Evolutionary conservation across 2,113 vertebrate genomes (phyloP), one percentile per base, ranked within the genome.

Genomic region (Onychostoma macrolepis): DNA sequence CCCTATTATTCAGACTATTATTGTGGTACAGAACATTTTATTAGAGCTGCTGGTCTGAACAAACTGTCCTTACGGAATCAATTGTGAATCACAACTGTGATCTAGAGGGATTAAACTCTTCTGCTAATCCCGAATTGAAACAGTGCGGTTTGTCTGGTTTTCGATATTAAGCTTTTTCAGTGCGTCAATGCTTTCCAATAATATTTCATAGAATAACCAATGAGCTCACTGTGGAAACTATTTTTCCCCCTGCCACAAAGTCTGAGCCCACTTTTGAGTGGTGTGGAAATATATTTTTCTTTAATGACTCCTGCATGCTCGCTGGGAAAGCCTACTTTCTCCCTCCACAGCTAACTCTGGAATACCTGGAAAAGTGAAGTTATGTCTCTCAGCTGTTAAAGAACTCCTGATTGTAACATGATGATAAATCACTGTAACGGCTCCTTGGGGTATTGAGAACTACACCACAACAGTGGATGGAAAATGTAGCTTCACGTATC

Each of bases 161-260:
- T 90, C 82, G 89, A 90, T 91, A 89, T 91, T 92, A 91, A 41
- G 78, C 36, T 83, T 84, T 75, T 41, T 71, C 85, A 89, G 87
- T 87, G 74, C 77, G 67, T 78, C 67, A 91, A 90, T 90, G 93
- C 93, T 95, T 94, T 94, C 92, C 93, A 85, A 91, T 86, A 89
- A 85, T 94, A 90, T 92, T 94, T 92, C 83, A 92, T 90, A 82
- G 90, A 94, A 95, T 92, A 94, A 93, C 91, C 94, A 91, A 96
- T 97, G 93, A 96, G 90, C 91, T 96, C 94, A 96, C 87, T 87
- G 80, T 95, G 95, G 95, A 96, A 96, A 95, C 85, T 95, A 95
- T 95, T 93, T 91, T 89, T 90, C 89, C 88, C 88, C 89, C 86
- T 92, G 91, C 90, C 92, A 93, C 92, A 86, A 92, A 94, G 89